Conservation (phyloP, 2,113 vertebrate species). For the Falco punctatus region DNA sequence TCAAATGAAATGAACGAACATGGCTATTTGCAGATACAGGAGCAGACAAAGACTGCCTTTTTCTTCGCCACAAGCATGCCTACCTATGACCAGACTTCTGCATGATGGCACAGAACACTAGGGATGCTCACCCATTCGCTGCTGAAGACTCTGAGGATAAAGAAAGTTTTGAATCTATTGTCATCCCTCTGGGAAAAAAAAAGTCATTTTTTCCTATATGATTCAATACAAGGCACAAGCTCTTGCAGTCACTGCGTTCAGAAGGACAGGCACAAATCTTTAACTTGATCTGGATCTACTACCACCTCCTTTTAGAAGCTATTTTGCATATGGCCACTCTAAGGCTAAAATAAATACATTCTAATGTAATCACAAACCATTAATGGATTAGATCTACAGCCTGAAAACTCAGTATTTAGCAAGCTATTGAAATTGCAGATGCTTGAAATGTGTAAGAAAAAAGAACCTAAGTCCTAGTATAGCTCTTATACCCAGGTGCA, state of each 20-base stretch:
- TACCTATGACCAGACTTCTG: neutral
- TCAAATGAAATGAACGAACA: neutral
- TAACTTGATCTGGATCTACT: neutral
- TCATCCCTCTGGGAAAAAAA: neutral
- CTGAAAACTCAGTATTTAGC: neutral
- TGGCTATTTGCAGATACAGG: neutral
- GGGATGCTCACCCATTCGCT: neutral
- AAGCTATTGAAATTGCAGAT: neutral
- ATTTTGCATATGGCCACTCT: neutral
- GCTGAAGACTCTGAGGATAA: neutral
- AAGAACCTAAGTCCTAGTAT: accelerated
- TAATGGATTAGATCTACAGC: neutral
- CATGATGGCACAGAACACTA: neutral
- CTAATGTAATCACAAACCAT: neutral
- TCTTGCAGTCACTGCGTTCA: neutral
- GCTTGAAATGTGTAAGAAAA: neutral
- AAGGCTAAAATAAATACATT: neutral
- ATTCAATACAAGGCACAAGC: neutral
- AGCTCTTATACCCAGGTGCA: neutral
- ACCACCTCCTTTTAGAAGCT: neutral
- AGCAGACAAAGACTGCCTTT: neutral
- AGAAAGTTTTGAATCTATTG: neutral
- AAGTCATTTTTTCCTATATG: accelerated
- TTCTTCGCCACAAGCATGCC: neutral
- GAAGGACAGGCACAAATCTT: neutral